Conservation (phyloP, 2,797 vertebrate genomes). For the Chelon auratus region DNA sequence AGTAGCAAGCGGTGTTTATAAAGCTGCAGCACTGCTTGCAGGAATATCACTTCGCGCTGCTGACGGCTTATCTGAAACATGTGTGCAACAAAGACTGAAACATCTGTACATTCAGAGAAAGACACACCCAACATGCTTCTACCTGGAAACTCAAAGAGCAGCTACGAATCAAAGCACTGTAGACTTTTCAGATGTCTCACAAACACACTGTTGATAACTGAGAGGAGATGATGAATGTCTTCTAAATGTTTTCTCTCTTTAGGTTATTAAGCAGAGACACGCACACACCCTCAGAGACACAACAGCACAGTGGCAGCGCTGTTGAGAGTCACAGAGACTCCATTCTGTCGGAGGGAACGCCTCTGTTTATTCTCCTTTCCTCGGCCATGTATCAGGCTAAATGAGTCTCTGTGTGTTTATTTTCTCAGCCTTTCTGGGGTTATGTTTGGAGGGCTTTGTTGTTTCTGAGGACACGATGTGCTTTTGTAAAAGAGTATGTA, state of each 20-base stretch:
- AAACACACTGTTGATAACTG: constrained; percentile 6
- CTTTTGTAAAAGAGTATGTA: constrained; percentile 51
- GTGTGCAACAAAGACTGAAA: constrained; percentile 18
- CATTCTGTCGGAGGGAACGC: constrained; percentile 66
- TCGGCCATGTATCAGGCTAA: constrained; percentile 60
- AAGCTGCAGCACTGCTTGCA: constrained; percentile 29
- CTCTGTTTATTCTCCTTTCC: constrained; percentile 74
- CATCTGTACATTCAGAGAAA: constrained; percentile 1
- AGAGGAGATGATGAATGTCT: constrained; percentile 33
- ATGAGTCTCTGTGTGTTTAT: constrained; percentile 68
- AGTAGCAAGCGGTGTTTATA: constrained; percentile 45
- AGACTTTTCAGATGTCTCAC: neutral
- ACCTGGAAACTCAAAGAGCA: neutral
- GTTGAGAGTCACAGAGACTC: constrained; percentile 64
- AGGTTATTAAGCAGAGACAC: constrained; percentile 17
- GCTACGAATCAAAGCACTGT: neutral
- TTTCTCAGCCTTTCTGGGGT: constrained; percentile 61
- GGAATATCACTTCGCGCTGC: constrained; percentile 23
- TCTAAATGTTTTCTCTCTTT: constrained; percentile 35
- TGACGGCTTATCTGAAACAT: constrained; percentile 37
- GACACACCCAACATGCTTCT: neutral
- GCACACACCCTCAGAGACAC: constrained; percentile 32
- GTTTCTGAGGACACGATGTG: constrained; percentile 47
- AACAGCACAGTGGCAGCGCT: constrained; percentile 48
- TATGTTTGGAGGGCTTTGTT: constrained; percentile 67